These are phyloP conservation scores for Octomys mimax DNA, from an alignment of 2,797 vertebrate species.

Conservation along the genomic window DNA sequence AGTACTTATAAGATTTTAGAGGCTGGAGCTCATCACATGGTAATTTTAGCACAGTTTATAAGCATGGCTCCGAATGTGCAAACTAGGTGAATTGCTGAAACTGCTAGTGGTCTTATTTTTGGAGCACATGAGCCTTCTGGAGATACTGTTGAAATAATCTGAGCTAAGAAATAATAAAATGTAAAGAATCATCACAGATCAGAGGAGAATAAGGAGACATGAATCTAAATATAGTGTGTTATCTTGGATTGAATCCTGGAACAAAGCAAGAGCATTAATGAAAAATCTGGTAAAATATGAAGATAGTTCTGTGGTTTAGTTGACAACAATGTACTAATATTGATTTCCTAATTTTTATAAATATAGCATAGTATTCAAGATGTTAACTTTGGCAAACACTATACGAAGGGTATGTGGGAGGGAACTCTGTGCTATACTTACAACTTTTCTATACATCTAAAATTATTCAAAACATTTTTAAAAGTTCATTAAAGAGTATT, in stretches of 20 bases:
- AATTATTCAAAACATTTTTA: neutral
- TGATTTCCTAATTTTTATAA: slow-evolving; percentile 52
- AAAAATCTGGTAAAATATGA: slow-evolving; percentile 37
- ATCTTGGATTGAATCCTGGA: neutral
- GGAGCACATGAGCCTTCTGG: neutral
- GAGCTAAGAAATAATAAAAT: neutral
- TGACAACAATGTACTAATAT: neutral
- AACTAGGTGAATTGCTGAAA: slow-evolving; percentile 23
- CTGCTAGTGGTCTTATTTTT: slow-evolving; percentile 44
- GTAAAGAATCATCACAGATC: neutral
- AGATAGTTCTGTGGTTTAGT: neutral
- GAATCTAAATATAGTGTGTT: neutral
- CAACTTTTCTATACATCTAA: neutral
- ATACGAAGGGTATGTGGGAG: neutral
- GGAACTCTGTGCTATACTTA: neutral
- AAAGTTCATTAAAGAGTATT: neutral
- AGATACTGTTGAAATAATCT: slow-evolving; percentile 3
- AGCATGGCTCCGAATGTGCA: neutral
- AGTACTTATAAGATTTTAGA: neutral
- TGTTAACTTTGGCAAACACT: neutral
- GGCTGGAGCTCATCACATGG: neutral
- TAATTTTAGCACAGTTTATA: slow-evolving; percentile 27
- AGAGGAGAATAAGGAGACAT: neutral
- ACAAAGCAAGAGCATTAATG: neutral
- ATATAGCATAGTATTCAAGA: neutral